Base-by-base conservation (phyloP, 2,113 vertebrate genomes). In the Percina caprodes region DNA sequence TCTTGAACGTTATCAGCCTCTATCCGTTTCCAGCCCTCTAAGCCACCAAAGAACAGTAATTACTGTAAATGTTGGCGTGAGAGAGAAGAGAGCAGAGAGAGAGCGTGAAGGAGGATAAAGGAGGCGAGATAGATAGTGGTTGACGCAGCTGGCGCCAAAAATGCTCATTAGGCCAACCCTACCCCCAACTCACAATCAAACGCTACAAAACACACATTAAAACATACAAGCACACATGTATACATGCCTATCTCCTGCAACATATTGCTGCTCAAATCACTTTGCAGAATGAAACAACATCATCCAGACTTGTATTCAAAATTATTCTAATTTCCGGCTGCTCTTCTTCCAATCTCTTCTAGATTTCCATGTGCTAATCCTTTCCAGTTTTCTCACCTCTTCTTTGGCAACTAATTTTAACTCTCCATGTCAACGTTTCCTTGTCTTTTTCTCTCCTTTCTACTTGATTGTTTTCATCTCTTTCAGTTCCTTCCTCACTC, bases 41-140 rank as follows among this genome's bases (percentile, higher is more conserved):
- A 85, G 82, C 52, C 77, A 81, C 80, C 56, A 82, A 84, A 82
- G 70, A 74, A 80, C 69, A 88, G 75, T 80, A 89, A 92, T 89
- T 86, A 90, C 84, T 69, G 82, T 78, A 86, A 85, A 90, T 49
- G 87, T 19, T 62, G 82, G 60, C 33, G 79, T 26, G 5, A 83
- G 75, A 78, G 66, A 74, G 75, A 35, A 39, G 73, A 69, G 76
- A 67, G 74, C 59, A 12, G 80, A 12, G 80, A 66, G 73, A 80
- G 67, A 69, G 61, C 21, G 8, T 12, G 30, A 78, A 61, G 75
- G 71, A 80, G 76, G 75, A 90, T 87, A 79, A 88, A 86, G 83
- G 80, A 82, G 74, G 83, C 16, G 2, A 62, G 61, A 74, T 79
- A 88, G 85, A 90, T 79, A 72, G 87, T 6, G 60, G 65, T 77